Conservation (phyloP, 2,797 vertebrate genomes). For the Hydrolagus colliei region DNA sequence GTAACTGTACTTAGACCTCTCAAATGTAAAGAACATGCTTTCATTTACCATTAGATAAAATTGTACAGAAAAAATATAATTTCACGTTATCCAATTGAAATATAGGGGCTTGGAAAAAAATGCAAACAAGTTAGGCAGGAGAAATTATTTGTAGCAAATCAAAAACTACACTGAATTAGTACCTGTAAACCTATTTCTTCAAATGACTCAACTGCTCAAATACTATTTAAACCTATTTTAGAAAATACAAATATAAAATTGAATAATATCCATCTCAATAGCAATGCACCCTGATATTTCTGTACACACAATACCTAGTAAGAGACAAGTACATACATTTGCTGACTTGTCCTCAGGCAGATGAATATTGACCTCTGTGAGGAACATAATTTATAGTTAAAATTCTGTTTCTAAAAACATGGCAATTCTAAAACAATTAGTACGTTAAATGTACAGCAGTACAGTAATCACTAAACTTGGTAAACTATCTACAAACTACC, state of each 20-base stretch:
- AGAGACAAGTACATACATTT: conserved; percentile 31
- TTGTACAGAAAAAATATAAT: conserved; percentile 28
- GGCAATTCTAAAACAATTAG: conserved; percentile 29
- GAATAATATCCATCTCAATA: conserved; percentile 29
- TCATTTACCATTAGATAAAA: conserved; percentile 23
- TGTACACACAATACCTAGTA: conserved; percentile 28
- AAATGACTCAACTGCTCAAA: conserved; percentile 24
- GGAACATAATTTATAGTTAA: conserved; percentile 29
- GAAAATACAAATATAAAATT: conserved; percentile 33
- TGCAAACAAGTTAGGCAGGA: conserved; percentile 7
- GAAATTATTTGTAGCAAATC: conserved; percentile 15
- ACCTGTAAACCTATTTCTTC: conserved; percentile 29
- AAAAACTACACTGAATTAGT: conserved; percentile 29
- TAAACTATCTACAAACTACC: conserved; percentile 25
- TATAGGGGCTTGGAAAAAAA: conserved; percentile 25
- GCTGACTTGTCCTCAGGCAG: conserved; percentile 14
- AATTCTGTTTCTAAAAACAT: conserved; percentile 28
- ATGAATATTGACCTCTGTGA: conserved; percentile 23
- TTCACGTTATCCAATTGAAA: conserved; percentile 30
- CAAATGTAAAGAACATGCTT: conserved; percentile 26
- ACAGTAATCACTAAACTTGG: conserved; percentile 30
- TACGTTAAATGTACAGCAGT: conserved; percentile 30
- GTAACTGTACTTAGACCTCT: conserved; percentile 2
- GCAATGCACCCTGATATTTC: conserved; percentile 28
- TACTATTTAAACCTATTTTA: conserved; percentile 30